Percentiles rank a stretch among this genome's conserved stretches.
phyloP scores from a whole-genome alignment of 2,113 vertebrate species.

The Mastomys natalensis region DNA sequence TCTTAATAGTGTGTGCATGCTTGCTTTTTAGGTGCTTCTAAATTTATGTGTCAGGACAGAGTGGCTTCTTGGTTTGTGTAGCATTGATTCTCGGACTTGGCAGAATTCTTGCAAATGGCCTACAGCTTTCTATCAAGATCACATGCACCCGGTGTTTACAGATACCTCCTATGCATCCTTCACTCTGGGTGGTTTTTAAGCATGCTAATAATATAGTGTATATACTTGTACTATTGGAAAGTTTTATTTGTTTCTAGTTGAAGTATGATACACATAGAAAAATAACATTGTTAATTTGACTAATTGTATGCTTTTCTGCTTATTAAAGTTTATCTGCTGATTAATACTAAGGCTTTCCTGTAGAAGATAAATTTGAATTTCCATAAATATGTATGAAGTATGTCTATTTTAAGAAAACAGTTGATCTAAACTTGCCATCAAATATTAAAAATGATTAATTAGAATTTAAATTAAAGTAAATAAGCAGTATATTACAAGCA shows the following conservation, averaged over 20 bases:
- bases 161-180: conserved; percentile 41
- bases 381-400: conserved; percentile 60
- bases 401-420: conserved; percentile 45
- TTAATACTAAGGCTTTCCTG: conserved; percentile 47
- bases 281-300: conserved; percentile 54
- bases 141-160: conserved; percentile 24
- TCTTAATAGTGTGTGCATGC: conserved; percentile 49
- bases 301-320: conserved; percentile 59
- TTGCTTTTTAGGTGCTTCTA: conserved; percentile 58
- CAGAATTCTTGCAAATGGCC: conserved; percentile 55
- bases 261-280: conserved; percentile 56
- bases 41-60: conserved; percentile 36
- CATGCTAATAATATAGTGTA: conserved; percentile 60
- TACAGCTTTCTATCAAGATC: conserved; percentile 37
- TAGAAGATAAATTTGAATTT: conserved; percentile 65
- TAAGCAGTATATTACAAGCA: conserved; percentile 47
- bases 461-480: conserved; percentile 60
- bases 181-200: conserved; percentile 23
- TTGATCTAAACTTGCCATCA: conserved; percentile 51
- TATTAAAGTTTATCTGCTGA: conserved; percentile 50
- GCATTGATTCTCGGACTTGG: conserved; percentile 63
- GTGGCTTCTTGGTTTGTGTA: conserved; percentile 58
- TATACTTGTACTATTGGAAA: conserved; percentile 48
- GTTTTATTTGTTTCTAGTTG: conserved; percentile 54
- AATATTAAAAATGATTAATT: conserved; percentile 63